Evolutionary conservation across 92 coral and sea anemone genomes (phyloP).

Genomic region (Palythoa grandiflora): DNA sequence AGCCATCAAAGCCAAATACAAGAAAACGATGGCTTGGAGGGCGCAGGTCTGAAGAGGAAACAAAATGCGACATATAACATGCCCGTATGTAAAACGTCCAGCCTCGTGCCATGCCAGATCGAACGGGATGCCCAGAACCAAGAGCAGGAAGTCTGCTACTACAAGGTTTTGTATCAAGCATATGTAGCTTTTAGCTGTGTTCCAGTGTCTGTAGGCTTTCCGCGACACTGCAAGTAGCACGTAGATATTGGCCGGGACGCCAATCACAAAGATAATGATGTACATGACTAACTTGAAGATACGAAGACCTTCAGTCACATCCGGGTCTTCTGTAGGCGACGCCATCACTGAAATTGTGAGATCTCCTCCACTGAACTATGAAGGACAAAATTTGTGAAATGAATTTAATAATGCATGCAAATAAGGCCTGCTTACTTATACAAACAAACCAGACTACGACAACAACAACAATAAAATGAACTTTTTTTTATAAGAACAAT

Average conservation of each 20-base stretch:
- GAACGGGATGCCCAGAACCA: slow-evolving; percentile 83
- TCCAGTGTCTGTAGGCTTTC: slow-evolving; percentile 75
- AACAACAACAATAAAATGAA: too few relatives aligned
- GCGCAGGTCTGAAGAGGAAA: slow-evolving; percentile 86
- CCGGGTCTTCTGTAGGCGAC: slow-evolving; percentile 38
- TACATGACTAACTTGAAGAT: slow-evolving; percentile 71
- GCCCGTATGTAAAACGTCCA: slow-evolving; percentile 73
- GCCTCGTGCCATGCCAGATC: slow-evolving; percentile 75
- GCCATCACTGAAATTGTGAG: neutral
- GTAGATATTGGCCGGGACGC: slow-evolving; percentile 65
- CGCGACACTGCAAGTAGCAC: slow-evolving; percentile 77
- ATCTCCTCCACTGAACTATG: neutral
- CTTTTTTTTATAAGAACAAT: too few relatives aligned
- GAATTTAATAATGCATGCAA: too few relatives aligned
- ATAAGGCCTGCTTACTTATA: too few relatives aligned
- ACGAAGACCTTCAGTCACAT: slow-evolving; percentile 47
- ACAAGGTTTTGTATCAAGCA: slow-evolving; percentile 84
- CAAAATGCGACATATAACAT: slow-evolving; percentile 76
- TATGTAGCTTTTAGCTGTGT: slow-evolving; percentile 85
- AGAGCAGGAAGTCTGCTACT: slow-evolving; percentile 76
- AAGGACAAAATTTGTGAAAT: neutral
- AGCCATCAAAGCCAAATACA: slow-evolving; percentile 74
- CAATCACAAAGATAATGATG: slow-evolving; percentile 66
- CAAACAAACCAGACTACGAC: too few relatives aligned
- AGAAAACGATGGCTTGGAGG: slow-evolving; percentile 80